A percentile compares a stretch with the other conserved stretches of the same genome.
Evolutionary conservation across 2,113 vertebrate genomes (phyloP).

Genomic region (Chauna torquata): DNA sequence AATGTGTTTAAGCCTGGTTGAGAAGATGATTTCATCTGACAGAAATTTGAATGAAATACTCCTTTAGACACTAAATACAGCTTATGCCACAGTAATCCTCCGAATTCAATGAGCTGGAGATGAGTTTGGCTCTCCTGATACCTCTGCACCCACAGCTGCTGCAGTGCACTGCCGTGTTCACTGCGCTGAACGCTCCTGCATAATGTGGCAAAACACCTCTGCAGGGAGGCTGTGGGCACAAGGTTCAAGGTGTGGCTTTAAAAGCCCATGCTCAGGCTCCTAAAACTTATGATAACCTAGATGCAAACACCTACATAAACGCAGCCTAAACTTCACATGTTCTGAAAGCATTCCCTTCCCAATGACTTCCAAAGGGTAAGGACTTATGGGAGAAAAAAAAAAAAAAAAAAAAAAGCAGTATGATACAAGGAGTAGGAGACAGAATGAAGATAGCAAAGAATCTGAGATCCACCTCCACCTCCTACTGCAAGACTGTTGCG

Average conservation of each 20-base stretch:
- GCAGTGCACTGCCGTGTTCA: no score
- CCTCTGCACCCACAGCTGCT: not conserved
- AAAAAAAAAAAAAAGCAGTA: not conserved
- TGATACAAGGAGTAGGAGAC: not conserved
- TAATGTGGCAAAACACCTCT: not conserved
- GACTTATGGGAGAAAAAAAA: not conserved
- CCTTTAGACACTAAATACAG: constrained; percentile 11
- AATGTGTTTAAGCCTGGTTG: not conserved
- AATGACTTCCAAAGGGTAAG: not conserved
- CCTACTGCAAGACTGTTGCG: not conserved
- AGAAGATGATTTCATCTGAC: not conserved
- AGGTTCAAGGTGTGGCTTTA: not conserved
- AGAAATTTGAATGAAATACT: constrained; percentile 14
- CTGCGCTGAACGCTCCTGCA: not conserved
- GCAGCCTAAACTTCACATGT: not conserved
- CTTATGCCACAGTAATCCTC: constrained; percentile 19
- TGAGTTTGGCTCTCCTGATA: not conserved
- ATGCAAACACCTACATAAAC: not conserved
- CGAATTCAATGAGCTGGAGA: not conserved
- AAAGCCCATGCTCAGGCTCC: not conserved
- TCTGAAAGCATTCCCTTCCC: not conserved
- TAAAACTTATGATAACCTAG: not conserved
- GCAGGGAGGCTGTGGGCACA: not conserved
- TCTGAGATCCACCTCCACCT: not conserved
- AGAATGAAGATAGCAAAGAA: not conserved